Base-by-base conservation (phyloP, 2,888 invertebrate genomes). In the Zele albiditarsus region DNA sequence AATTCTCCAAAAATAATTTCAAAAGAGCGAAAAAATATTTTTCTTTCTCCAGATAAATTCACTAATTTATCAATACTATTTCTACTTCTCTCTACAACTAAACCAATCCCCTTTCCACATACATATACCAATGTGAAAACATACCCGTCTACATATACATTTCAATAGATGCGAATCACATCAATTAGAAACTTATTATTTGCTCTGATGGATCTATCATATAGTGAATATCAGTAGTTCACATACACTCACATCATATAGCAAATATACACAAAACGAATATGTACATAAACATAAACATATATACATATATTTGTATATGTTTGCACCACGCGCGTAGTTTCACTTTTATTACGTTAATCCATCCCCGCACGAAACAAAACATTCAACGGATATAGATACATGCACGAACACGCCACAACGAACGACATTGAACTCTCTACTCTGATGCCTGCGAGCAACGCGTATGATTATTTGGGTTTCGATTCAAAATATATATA, bases 281-380 rank as follows among this genome's bases (percentile, higher is more conserved):
- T 10, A 53, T 20, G 6, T 20, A 53, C n/a, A 53, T 20, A 46
- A 38, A 38, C 53, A 53, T 53, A 53, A 46, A 46, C n/a, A 46
- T 46, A 3, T 8, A 20, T n/a, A 53, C 53, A 53, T 20, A 10
- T 53, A 53, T 53, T 6, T 20, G n/a, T 53, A 53, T 53, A 53
- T 53, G 20, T 53, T 53, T 53, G 20, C 53, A 63, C 14, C 23
- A 28, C 42, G 27, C 31, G 70, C 23, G 20, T 57, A 58, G 28
- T 33, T 71, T 63, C 71, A 77, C 76, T 77, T 75, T 72, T 78
- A 76, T 77, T 77, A 82, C 83, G 80, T 80, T 81, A 82, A 83
- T 82, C 82, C 81, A 82, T 82, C 81, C 77, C 79, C 65, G 23
- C 74, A 66, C 79, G 75, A 78, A 76, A 73, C 75, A 77, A 69